Evolutionary conservation across 2,888 invertebrate species (phyloP).

Genomic region (Thecophora atra): DNA sequence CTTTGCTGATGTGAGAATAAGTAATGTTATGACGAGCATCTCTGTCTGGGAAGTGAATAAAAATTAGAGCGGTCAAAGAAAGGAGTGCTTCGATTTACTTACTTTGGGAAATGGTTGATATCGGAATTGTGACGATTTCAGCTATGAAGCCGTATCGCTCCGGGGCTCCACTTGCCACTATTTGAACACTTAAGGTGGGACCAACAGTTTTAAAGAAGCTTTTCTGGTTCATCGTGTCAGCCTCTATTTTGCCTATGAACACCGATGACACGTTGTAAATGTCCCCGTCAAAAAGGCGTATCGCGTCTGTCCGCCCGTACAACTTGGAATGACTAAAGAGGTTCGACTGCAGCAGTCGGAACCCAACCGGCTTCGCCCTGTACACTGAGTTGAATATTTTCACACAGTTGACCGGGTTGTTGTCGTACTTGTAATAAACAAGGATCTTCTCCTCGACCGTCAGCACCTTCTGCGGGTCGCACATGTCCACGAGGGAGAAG

Average conservation of each 20-base stretch:
- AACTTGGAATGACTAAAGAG: slow-evolving; percentile 87
- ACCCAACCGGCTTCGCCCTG: slow-evolving; percentile 87
- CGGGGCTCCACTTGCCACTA: slow-evolving; percentile 95
- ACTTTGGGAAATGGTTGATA: slow-evolving; percentile 90
- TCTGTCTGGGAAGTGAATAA: slow-evolving; percentile 73
- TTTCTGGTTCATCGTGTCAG: slow-evolving; percentile 76
- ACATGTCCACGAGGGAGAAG: slow-evolving; percentile 95
- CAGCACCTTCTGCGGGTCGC: slow-evolving; percentile 93
- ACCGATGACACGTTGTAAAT: slow-evolving; percentile 85
- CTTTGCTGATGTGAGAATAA: slow-evolving; percentile 79
- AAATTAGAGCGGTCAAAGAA: background rate
- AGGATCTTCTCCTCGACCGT: slow-evolving; percentile 88
- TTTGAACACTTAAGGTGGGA: slow-evolving; percentile 85
- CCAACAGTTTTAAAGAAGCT: slow-evolving; percentile 79
- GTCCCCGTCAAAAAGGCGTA: slow-evolving; percentile 91
- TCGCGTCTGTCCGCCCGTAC: slow-evolving; percentile 83
- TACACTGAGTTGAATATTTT: slow-evolving; percentile 93
- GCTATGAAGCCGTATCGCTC: slow-evolving; percentile 96
- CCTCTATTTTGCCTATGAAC: slow-evolving; percentile 77
- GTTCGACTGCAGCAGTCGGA: slow-evolving; percentile 89
- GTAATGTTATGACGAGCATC: slow-evolving; percentile 92
- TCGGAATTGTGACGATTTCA: slow-evolving; percentile 93
- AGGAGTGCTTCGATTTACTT: slow-evolving; percentile 66
- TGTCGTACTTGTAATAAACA: slow-evolving; percentile 96
- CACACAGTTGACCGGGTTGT: slow-evolving; percentile 94